Conservation (phyloP, 2,797 vertebrate species). For the Moxostoma hubbsi region DNA sequence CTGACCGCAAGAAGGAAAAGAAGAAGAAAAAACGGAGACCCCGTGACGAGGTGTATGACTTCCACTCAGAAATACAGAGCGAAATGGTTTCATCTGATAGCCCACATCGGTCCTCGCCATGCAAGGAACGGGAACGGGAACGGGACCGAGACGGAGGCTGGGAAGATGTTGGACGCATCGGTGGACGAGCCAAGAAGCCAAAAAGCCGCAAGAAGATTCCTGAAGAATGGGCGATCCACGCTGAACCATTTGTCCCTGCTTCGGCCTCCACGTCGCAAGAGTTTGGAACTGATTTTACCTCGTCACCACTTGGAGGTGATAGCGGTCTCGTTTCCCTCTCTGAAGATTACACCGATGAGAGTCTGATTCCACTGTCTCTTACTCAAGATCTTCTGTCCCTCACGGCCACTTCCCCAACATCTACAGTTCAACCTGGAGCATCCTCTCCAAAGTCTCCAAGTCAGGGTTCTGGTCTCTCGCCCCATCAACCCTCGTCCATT, state of each 20-base stretch:
- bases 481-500: conserved; percentile 41
- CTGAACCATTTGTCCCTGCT: conserved; percentile 67
- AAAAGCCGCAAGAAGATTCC: conserved; percentile 82
- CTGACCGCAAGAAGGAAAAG: conserved; percentile 77
- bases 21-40: conserved; percentile 82
- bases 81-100: conserved; percentile 67
- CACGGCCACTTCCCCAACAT: conserved; percentile 52
- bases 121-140: conserved; percentile 64
- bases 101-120: conserved; percentile 67
- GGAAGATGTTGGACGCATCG: conserved; percentile 74
- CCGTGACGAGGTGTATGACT: conserved; percentile 72
- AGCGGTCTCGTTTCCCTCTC: conserved; percentile 52
- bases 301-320: conserved; percentile 22
- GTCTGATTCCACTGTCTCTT: conserved; percentile 62
- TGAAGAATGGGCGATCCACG: conserved; percentile 76
- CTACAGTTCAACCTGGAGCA: conserved; percentile 61
- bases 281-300: conserved; percentile 11
- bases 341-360: conserved; percentile 63
- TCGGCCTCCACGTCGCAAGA: conserved; percentile 48
- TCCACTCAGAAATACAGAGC: conserved; percentile 61
- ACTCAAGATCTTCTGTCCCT: conserved; percentile 69
- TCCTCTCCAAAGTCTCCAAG: conserved; percentile 66
- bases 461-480: conserved; percentile 31
- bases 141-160: conserved; percentile 67
- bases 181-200: conserved; percentile 73